phyloP scores from a whole-genome alignment of 2,113 vertebrate species.

The Hymenochirus boettgeri region DNA sequence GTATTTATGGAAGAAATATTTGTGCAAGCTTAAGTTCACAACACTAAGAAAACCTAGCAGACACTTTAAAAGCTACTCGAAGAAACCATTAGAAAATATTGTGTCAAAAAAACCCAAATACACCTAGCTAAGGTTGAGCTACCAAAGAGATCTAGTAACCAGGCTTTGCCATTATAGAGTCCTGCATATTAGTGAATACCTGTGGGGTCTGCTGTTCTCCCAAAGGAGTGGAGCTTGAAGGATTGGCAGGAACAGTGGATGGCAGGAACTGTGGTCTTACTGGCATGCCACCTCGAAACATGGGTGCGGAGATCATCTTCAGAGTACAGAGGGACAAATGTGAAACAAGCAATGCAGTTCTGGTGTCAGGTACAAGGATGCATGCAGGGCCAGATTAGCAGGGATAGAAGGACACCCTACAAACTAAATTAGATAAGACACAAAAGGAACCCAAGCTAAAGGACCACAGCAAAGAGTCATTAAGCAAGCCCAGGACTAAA shows the following conservation, averaged over 20 bases:
- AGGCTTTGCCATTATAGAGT: slow-evolving; percentile 32
- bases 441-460: slow-evolving; percentile 42
- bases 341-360: slow-evolving; percentile 73
- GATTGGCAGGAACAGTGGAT: slow-evolving; percentile 63
- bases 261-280: slow-evolving; percentile 80
- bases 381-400: slow-evolving; percentile 53
- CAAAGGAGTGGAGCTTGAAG: slow-evolving; percentile 67
- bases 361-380: slow-evolving; percentile 41
- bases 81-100: too few species aligned
- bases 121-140: too few species aligned
- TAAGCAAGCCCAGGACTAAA: neutral
- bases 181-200: slow-evolving; percentile 69
- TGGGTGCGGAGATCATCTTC: slow-evolving; percentile 77
- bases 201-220: slow-evolving; percentile 81
- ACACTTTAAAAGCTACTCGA: too few species aligned
- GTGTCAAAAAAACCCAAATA: too few species aligned
- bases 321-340: slow-evolving; percentile 78
- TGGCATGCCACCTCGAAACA: slow-evolving; percentile 80
- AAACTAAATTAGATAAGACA: slow-evolving; percentile 35
- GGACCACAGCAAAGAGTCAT: neutral
- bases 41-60: too few species aligned
- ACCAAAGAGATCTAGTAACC: too few species aligned
- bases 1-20: too few species aligned
- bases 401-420: slow-evolving; percentile 25
- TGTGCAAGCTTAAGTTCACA: too few species aligned